These are phyloP conservation scores for Ptychobarbus kaznakovi DNA, from an alignment of 2,797 vertebrate genomes.

Conservation along the genomic window DNA sequence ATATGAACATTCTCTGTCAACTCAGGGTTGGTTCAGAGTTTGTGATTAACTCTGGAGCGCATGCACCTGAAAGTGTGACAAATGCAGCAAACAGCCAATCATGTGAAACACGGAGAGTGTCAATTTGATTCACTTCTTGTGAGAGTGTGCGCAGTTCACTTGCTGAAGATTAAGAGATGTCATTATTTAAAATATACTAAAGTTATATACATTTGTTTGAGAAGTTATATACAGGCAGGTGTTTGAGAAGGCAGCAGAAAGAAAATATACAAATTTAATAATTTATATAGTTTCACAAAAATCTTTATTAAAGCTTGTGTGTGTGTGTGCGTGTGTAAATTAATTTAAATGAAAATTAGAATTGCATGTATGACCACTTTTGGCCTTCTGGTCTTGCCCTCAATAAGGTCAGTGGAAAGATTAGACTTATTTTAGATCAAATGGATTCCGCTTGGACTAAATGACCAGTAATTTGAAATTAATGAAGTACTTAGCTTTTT, in stretches of 20 bases:
- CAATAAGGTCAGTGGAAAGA: slow-evolving; percentile 76
- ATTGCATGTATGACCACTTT: slow-evolving; percentile 18
- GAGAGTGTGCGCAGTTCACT: background rate
- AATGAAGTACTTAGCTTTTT: background rate
- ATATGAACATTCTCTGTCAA: background rate
- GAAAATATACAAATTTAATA: no score
- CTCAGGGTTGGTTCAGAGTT: background rate
- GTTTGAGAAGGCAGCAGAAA: no score
- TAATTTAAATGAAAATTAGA: background rate
- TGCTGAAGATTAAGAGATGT: no score
- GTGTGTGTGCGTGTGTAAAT: no score
- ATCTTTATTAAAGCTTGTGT: no score
- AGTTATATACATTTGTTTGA: background rate
- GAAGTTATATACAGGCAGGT: no score
- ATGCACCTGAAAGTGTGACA: background rate
- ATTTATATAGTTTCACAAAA: no score
- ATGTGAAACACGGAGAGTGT: background rate
- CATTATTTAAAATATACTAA: background rate
- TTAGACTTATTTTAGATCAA: slow-evolving; percentile 89
- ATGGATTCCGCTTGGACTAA: slow-evolving; percentile 78
- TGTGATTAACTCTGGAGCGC: background rate
- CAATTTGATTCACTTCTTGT: background rate
- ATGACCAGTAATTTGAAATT: background rate
- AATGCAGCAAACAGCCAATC: background rate
- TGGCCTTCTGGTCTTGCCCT: slow-evolving; percentile 1